Evolutionary conservation across 1,140 invertebrate genomes (phyloP).

Genomic region (Atta cephalotes): DNA sequence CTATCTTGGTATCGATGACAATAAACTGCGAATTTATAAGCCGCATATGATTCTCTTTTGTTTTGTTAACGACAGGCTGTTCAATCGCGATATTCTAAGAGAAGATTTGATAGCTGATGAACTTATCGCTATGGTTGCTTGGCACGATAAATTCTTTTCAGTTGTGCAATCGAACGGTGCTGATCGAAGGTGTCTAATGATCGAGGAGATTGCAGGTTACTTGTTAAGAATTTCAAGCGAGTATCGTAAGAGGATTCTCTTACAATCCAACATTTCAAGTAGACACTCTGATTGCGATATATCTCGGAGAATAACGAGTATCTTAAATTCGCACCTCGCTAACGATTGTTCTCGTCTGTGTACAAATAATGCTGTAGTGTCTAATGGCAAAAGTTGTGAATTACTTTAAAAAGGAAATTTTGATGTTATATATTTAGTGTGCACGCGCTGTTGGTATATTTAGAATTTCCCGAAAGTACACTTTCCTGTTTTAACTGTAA

Average conservation of each 20-base stretch:
- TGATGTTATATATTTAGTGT: not conserved
- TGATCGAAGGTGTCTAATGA: conserved; percentile 47
- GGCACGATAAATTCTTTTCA: conserved; percentile 24
- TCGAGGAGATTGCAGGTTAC: conserved; percentile 58
- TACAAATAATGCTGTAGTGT: not conserved
- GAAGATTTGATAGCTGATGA: conserved; percentile 43
- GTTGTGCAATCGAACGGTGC: conserved; percentile 40
- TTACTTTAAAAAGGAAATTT: conserved; percentile 11
- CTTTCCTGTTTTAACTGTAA: conserved; percentile 18
- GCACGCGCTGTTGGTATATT: not conserved
- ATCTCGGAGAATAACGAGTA: conserved; percentile 50
- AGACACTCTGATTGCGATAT: conserved; percentile 53
- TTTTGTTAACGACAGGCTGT: conserved; percentile 10
- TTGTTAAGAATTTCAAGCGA: conserved; percentile 57
- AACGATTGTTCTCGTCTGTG: conserved; percentile 8
- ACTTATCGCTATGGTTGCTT: conserved; percentile 30
- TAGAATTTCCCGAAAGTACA: conserved; percentile 20
- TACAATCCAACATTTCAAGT: conserved; percentile 36
- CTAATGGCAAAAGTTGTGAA: not conserved
- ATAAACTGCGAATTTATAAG: conserved; percentile 31
- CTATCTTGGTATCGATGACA: not conserved
- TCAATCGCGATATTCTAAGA: conserved; percentile 6
- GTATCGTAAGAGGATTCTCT: conserved; percentile 29
- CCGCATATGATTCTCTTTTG: not conserved
- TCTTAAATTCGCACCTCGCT: conserved; percentile 44